phyloP scores from a whole-genome alignment of 2,797 vertebrate genomes.

The Nasua narica region DNA sequence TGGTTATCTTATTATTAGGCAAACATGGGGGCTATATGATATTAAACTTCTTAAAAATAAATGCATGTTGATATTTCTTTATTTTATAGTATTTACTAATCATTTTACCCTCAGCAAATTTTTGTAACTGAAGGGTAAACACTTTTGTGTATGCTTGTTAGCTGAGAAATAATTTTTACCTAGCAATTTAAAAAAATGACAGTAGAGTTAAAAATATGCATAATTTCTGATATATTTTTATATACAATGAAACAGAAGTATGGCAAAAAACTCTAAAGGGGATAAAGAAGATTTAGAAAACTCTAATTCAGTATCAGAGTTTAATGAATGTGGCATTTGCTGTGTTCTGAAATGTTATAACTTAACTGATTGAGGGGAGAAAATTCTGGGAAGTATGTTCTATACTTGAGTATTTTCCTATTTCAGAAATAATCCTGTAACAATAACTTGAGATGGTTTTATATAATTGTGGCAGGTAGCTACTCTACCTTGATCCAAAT shows the following conservation, averaged over 20 bases:
- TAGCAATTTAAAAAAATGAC: conserved; percentile 35
- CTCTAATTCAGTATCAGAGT: conserved; percentile 68
- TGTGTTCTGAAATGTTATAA: conserved; percentile 73
- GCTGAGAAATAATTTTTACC: conserved; percentile 25
- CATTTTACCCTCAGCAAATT: not conserved
- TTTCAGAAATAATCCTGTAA: conserved; percentile 71
- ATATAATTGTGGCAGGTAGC: conserved; percentile 51
- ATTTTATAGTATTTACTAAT: conserved; percentile 19
- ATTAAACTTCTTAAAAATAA: conserved; percentile 18
- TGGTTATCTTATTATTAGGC: not conserved
- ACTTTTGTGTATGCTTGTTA: not conserved
- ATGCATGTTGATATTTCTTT: not conserved
- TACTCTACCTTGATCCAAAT: conserved; percentile 48
- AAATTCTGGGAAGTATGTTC: conserved; percentile 64
- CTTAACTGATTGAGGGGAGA: conserved; percentile 67
- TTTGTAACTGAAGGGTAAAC: not conserved
- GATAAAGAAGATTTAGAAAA: conserved; percentile 74
- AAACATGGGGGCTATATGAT: not conserved
- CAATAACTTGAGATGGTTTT: conserved; percentile 71
- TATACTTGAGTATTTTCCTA: conserved; percentile 23
- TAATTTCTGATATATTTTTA: conserved; percentile 54
- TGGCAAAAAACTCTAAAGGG: conserved; percentile 34
- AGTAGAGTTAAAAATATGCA: conserved; percentile 32
- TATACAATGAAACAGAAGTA: conserved; percentile 63
- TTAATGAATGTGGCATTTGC: conserved; percentile 72